Evolutionary conservation across 2,113 vertebrate species (phyloP), one percentile per base, ranked within the genome.

Genomic region (Caranx melampygus): DNA sequence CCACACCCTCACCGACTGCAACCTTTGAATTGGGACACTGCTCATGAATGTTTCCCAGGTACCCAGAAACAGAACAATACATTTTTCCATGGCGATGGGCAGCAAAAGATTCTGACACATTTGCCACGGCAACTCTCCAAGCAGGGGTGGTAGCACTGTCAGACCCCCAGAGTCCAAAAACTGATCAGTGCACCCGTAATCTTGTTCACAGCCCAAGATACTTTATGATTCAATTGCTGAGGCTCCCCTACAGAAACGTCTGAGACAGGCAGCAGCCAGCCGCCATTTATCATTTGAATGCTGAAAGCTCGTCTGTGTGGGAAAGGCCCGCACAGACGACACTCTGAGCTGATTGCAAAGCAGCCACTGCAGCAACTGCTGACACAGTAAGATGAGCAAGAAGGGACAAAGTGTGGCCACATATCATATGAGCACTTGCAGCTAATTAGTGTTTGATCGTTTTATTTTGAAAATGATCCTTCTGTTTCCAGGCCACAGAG

Each of bases 271-370:
- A 52, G 65, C 69, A 72, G 64, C 9, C 51, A 21, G 47, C 35
- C 40, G 31, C 55, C 75, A 78, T 88, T 88, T 40, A 81, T 87
- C 80, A 65, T 77, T 37, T 59, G 75, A 70, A 79, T 15, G 45
- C 70, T 75, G 74, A 64, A 62, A 88, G 80, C 78, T 44, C 12
- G 67, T 45, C 45, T 73, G 60, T 78, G 68, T 44, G 65, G 75
- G 37, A 77, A 72, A 71, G 35, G 49, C 66, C 80, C 18, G 51
- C 58, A 42, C 42, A 51, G 21, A 44, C 7, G 1, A 63, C 68
- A 44, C 42, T 71, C 77, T 40, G 71, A 71, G 79, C 49, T 77
- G 87, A 84, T 57, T 80, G 75, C 64, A 81, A 77, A 86, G 62
- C 79, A 83, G 83, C 65, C 72, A 70, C 75, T 62, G 72, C 71